These are phyloP conservation scores for Carterocephalus palaemon DNA, from an alignment of 2,888 invertebrate genomes.

Conservation along the genomic window DNA sequence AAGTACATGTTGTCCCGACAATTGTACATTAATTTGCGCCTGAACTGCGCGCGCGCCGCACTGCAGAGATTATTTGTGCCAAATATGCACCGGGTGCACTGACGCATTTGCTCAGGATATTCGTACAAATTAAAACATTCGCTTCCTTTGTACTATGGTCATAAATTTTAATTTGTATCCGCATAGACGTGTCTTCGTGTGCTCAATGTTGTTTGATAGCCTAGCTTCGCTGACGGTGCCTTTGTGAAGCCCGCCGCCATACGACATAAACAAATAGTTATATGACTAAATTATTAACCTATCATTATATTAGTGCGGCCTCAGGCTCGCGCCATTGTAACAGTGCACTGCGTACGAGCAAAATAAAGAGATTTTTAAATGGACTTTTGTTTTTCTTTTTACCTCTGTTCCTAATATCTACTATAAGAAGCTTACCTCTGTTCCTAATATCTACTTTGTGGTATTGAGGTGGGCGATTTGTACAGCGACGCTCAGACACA, in stretches of 20 bases:
- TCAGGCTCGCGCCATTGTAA: constrained; percentile 36
- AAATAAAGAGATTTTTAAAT: constrained; percentile 68
- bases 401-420: no score
- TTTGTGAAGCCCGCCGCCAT: constrained; percentile 22
- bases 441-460: no score
- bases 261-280: constrained; percentile 13
- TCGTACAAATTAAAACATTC: constrained; percentile 21
- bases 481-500: no score
- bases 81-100: constrained; percentile 58
- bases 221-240: constrained; percentile 17
- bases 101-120: constrained; percentile 45
- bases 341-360: constrained; percentile 58
- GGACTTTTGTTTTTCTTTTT: constrained; percentile 27
- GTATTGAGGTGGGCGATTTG: no score
- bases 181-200: constrained; percentile 17
- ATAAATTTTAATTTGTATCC: constrained; percentile 12
- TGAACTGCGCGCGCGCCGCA: constrained; percentile 28
- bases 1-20: constrained; percentile 3
- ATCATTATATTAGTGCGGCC: constrained; percentile 9
- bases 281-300: constrained; percentile 15
- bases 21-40: background rate
- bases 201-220: constrained; percentile 11
- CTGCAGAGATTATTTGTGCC: constrained; percentile 53
- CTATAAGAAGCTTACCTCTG: no score
- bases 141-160: background rate